These are phyloP conservation scores for Ennomos erosarius DNA, from an alignment of 2,888 invertebrate genomes.

Conservation along the genomic window DNA sequence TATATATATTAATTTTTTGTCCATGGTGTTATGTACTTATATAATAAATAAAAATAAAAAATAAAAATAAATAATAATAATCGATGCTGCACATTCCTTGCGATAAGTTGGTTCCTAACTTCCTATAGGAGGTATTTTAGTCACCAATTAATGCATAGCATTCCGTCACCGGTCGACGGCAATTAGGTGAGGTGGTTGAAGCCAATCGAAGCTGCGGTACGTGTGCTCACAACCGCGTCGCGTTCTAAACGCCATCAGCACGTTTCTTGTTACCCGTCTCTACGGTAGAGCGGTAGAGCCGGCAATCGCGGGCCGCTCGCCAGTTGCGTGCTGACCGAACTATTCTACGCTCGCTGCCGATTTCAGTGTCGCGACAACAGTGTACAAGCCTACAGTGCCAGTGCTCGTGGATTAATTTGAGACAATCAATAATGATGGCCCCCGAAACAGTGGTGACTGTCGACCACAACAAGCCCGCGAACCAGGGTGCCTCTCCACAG, in stretches of 20 bases:
- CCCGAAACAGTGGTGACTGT: constrained; percentile 93
- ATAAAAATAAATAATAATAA: too few relatives aligned
- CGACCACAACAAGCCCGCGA: constrained; percentile 86
- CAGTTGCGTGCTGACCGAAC: constrained; percentile 73
- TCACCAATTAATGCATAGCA: constrained; percentile 43
- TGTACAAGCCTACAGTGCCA: constrained; percentile 69
- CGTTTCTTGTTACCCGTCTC: constrained; percentile 57
- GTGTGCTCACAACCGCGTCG: constrained; percentile 9
- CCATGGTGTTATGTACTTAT: too few relatives aligned
- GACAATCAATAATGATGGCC: constrained; percentile 87
- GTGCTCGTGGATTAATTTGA: constrained; percentile 63
- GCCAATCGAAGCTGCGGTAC: constrained; percentile 40
- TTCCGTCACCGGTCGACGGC: constrained; percentile 49
- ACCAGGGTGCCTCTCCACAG: constrained; percentile 68
- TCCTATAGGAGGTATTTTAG: constrained; percentile 12
- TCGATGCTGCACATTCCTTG: neutral
- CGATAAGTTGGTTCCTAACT: neutral
- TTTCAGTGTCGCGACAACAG: constrained; percentile 70
- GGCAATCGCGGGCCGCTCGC: constrained; percentile 29
- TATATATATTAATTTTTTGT: too few relatives aligned
- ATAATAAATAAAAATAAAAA: too few relatives aligned
- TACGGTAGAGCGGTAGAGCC: constrained; percentile 26
- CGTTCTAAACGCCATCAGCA: constrained; percentile 46
- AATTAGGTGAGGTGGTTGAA: constrained; percentile 7
- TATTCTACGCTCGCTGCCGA: constrained; percentile 68